Evolutionary conservation across 2,113 vertebrate genomes (phyloP), one percentile per base, ranked within the genome.

Genomic region (Callospermophilus lateralis): DNA sequence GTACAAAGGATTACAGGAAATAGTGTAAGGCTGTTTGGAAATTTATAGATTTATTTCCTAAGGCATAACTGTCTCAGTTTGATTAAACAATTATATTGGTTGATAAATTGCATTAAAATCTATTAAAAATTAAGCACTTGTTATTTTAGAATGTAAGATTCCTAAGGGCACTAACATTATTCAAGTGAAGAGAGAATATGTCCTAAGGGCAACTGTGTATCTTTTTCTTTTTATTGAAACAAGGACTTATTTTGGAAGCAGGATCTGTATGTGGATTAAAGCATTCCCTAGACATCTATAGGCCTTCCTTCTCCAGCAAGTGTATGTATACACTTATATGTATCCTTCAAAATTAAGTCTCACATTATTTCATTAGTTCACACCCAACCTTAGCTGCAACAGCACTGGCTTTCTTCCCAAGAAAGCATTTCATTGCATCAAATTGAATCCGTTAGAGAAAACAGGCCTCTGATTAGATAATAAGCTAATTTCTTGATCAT

Each of bases 391-490:
- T 80, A 94, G 53, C 32, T 77, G n/a, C 76, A 92, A 15, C 12
- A 65, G 48, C 65, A 84, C 11, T 96, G 78, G 63, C 20, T 96
- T 92, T 73, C 48, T 93, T 84, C 53, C 93, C n/a, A 86, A 84
- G 34, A 83, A 37, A 80, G 24, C 45, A 92, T 78, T 91, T 93
- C 58, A 81, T 74, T 93, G 55, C 53, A 78, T 20, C n/a, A 84
- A 96, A 92, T 55, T 80, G 19, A 97, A 92, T 94, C 96, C 53
- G 90, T 92, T 91, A 96, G 80, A 77, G 73, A 94, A 84, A 95
- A 85, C 51, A 91, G 70, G 26, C n/a, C 67, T 73, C 12, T 86
- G 70, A 96, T 96, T 96, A 93, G 55, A 74, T 81, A 97, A 53
- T 51, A 87, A 94, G 42, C 13, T 94, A 92, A 96, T 96, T 81